Conservation (phyloP, 1,140 invertebrate species). For the Drosophila kepulauana region DNA sequence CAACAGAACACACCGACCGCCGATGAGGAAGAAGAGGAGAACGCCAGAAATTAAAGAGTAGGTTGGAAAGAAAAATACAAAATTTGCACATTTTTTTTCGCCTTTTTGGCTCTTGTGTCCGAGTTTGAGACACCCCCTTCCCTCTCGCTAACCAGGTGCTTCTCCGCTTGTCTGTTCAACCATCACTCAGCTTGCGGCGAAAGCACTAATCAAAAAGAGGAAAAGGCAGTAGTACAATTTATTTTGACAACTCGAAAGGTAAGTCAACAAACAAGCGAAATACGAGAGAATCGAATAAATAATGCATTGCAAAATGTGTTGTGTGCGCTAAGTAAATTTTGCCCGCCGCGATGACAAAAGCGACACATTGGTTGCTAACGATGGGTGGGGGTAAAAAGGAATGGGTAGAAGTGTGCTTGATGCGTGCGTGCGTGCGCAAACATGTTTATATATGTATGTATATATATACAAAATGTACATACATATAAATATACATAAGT, state of each 20-base stretch:
- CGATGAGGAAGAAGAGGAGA: constrained; percentile 27
- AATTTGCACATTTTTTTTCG: constrained; percentile 41
- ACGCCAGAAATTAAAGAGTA: constrained; percentile 52
- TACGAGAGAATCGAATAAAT: constrained; percentile 5
- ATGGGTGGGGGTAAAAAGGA: neutral
- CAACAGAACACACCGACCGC: constrained; percentile 20
- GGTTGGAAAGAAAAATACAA: constrained; percentile 53
- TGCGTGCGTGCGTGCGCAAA: constrained; percentile 47
- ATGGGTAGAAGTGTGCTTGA: constrained; percentile 15
- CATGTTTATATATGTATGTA: constrained; percentile 17
- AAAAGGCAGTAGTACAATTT: constrained; percentile 1
- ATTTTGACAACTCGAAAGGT: constrained; percentile 22
- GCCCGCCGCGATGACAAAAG: constrained; percentile 14
- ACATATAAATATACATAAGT: constrained; percentile 9
- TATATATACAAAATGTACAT: neutral
- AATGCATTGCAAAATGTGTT: constrained; percentile 25
- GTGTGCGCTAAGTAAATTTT: constrained; percentile 22
- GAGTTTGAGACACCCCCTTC: constrained; percentile 5
- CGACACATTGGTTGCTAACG: constrained; percentile 12
- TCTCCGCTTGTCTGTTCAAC: constrained; percentile 15
- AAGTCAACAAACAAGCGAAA: constrained; percentile 13
- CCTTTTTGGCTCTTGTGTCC: constrained; percentile 42
- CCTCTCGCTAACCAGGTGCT: no score
- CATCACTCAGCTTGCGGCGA: constrained; percentile 33
- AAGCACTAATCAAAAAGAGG: constrained; percentile 1